Evolutionary conservation across 2,113 vertebrate genomes (phyloP).

Genomic region (Gallinago jamesoni): DNA sequence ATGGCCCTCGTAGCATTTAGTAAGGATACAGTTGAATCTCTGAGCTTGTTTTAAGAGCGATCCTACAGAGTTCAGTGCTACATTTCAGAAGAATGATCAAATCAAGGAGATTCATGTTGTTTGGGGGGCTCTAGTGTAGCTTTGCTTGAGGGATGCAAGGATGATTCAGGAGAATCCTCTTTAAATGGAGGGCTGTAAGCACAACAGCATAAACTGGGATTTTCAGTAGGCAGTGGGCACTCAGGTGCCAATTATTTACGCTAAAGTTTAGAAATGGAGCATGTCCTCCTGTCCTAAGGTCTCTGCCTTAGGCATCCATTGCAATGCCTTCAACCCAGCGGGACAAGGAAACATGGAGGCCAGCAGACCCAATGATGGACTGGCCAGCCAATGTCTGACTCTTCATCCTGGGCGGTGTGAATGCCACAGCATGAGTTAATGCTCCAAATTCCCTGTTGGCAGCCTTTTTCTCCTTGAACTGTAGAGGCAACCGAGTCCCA

Average conservation of each 20-base stretch:
- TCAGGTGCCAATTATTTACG: background rate
- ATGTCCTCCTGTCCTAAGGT: background rate
- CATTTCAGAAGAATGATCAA: background rate
- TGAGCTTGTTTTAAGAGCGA: background rate
- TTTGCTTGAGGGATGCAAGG: background rate
- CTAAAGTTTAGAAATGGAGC: background rate
- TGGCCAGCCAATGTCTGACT: background rate
- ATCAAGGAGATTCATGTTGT: background rate
- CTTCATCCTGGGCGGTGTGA: background rate
- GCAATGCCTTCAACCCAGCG: background rate
- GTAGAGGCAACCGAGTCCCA: background rate
- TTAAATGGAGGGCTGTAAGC: background rate
- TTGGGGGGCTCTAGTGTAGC: background rate
- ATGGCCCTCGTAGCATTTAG: background rate
- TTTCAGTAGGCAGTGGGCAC: background rate
- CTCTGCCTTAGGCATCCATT: background rate
- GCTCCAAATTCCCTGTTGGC: background rate
- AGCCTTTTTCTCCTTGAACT: background rate
- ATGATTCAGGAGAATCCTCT: background rate
- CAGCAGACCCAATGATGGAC: accelerated
- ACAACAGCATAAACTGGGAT: background rate
- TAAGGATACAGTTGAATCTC: background rate
- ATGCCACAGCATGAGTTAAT: background rate
- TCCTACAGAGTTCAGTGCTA: background rate
- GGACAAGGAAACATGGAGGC: background rate